These are phyloP conservation scores for Diaprepes abbreviatus DNA, from an alignment of 2,888 invertebrate species.

Conservation along the genomic window DNA sequence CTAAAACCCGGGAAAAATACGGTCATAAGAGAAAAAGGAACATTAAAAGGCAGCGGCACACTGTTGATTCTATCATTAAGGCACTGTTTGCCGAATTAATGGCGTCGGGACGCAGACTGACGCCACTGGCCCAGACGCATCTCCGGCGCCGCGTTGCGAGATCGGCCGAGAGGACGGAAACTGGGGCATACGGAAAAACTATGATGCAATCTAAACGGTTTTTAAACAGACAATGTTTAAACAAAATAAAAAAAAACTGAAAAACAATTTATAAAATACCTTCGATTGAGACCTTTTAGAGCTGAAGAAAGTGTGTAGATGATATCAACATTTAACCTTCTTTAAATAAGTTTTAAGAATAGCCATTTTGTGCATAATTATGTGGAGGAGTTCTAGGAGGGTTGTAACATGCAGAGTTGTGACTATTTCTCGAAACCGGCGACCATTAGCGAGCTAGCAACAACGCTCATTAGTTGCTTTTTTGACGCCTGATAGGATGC, in stretches of 20 bases:
- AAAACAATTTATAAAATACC: no score
- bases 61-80: constrained; percentile 69
- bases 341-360: no score
- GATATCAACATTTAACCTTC: no score
- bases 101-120: constrained; percentile 66
- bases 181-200: constrained; percentile 36
- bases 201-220: constrained; percentile 28
- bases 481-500: no score
- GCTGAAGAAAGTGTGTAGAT: no score
- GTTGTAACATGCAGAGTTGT: no score
- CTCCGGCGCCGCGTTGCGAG: constrained; percentile 43
- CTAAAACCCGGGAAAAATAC: constrained; percentile 7
- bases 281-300: no score
- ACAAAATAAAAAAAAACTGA: background rate
- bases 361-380: no score
- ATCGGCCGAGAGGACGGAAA: constrained; percentile 23
- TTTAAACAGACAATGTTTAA: background rate
- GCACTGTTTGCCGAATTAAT: constrained; percentile 68
- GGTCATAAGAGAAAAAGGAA: constrained; percentile 31
- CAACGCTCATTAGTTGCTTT: no score
- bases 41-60: constrained; percentile 58
- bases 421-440: no score
- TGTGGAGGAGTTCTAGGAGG: no score
- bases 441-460: no score
- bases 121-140: constrained; percentile 57